Base-by-base conservation (phyloP, 92 coral and sea anemone genomes). In the Pocillopora meandrina region DNA sequence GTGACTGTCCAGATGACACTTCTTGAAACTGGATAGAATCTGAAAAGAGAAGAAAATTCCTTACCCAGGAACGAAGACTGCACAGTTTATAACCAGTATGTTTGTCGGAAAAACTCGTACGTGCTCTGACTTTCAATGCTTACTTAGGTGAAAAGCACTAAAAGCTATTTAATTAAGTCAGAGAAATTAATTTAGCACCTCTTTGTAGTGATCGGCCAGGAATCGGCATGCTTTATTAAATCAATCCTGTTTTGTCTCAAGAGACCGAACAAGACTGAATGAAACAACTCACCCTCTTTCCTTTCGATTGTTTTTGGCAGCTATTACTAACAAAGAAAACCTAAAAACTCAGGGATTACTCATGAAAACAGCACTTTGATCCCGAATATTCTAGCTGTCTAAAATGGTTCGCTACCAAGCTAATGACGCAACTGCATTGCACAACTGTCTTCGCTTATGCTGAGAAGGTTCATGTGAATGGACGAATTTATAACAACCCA, bases 121-220 rank as follows among this genome's bases (percentile, higher is more conserved):
- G 84, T 68, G 35, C 74, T 57, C 36, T 23, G 65, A 67, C 6
- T 68, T 49, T 68, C 67, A 80, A 56, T 80, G 57, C 55, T 31
- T 59, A 20, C 66, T 75, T 21, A 23, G 21, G 10, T 31, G 61
- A 66, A 80, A n/a, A 14, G 56, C 55, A 67, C 34, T 55, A 47
- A 63, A 56, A 21, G 65, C 56, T 64, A 57, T 56, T 26, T 80
- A 80, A 66, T 67, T 80, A 66, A 20, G 84, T 65, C 31, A 56
- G 57, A 56, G 57, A 31, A 80, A 67, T 80, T 67, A 67, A 68
- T 80, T 80, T 80, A 55, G 31, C 65, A 80, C 75, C 8, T 56
- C 57, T 66, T 80, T 68, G 63, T 21, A 7, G 5, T 64, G 56
- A 65, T 56, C 19, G 12, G 49, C 65, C 31, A 55, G 35, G 26